Percentiles rank a stretch among this genome's conserved stretches.
phyloP scores from a whole-genome alignment of 64 coral and sea anemone genomes.

The Acropora tenuis region DNA sequence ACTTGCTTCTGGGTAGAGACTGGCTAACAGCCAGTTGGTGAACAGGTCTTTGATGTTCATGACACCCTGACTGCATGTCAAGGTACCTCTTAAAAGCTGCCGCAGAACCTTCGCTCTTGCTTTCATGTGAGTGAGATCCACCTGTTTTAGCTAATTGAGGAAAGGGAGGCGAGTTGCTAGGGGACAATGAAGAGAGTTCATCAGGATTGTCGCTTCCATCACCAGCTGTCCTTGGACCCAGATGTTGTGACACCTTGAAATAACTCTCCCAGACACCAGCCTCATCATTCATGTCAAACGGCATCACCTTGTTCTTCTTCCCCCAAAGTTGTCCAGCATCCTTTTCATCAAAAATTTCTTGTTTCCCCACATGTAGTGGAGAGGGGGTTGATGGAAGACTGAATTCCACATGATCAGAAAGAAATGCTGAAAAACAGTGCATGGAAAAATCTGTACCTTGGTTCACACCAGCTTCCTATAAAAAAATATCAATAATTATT shows the following conservation, averaged over 20 bases:
- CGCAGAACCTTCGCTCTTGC: not conserved
- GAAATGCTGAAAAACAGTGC: slow-evolving; percentile 3
- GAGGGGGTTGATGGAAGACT: not conserved
- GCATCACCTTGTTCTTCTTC: not conserved
- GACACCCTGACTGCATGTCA: not conserved
- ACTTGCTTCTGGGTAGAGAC: slow-evolving; percentile 1
- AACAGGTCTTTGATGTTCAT: not conserved
- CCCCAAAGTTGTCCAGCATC: not conserved
- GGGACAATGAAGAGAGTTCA: not conserved
- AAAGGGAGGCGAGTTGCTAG: not conserved
- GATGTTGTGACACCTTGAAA: not conserved
- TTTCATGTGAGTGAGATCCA: not conserved
- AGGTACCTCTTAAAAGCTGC: slow-evolving; percentile 1
- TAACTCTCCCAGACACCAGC: not conserved
- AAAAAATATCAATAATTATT: not conserved
- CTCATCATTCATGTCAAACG: not conserved
- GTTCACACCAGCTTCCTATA: slow-evolving; percentile 2
- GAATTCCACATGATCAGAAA: not conserved
- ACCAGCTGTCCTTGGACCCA: slow-evolving; percentile 34
- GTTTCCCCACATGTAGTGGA: slow-evolving; percentile 7
- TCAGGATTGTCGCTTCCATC: slow-evolving; percentile 68
- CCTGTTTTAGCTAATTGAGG: not conserved
- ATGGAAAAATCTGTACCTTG: not conserved
- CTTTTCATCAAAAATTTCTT: not conserved
- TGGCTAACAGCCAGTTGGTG: not conserved